Percentiles rank a stretch among this genome's conserved stretches.
These are phyloP conservation scores for Drosophila histrio DNA, from an alignment of 2,888 invertebrate genomes.

Conservation along the genomic window DNA sequence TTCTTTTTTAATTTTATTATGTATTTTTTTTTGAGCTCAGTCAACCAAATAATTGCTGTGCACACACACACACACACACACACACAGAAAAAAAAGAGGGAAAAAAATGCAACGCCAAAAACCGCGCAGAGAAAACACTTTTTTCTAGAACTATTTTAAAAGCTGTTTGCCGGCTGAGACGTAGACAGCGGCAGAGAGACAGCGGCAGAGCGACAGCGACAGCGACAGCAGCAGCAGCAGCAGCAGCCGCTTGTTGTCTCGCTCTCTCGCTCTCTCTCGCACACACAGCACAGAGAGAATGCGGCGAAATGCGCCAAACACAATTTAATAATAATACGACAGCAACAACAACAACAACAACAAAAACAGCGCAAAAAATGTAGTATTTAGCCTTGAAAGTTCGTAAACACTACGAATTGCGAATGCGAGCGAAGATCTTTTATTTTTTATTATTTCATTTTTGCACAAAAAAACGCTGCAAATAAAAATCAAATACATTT, in stretches of 20 bases:
- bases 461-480: constrained; percentile 11
- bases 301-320: constrained; percentile 72
- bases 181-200: background rate
- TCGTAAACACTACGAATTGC: constrained; percentile 76
- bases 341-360: constrained; percentile 17
- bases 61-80: constrained; percentile 33
- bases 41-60: constrained; percentile 73
- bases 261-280: background rate
- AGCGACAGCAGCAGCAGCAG: background rate
- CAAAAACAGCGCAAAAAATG: constrained; percentile 55
- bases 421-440: constrained; percentile 61
- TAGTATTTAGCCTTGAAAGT: constrained; percentile 80
- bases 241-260: background rate
- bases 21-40: constrained; percentile 53
- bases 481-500: constrained; percentile 23
- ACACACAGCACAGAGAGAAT: background rate
- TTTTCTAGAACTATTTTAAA: constrained; percentile 74
- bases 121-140: constrained; percentile 49
- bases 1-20: constrained; percentile 12
- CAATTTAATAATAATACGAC: constrained; percentile 74
- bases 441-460: no score
- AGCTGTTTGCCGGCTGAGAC: constrained; percentile 24
- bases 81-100: constrained; percentile 30
- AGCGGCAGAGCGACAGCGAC: background rate
- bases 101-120: constrained; percentile 48